A percentile compares a stretch with the other conserved stretches of the same genome.
Evolutionary conservation across 2,113 vertebrate genomes (phyloP).

Genomic region (Catharus minimus): DNA sequence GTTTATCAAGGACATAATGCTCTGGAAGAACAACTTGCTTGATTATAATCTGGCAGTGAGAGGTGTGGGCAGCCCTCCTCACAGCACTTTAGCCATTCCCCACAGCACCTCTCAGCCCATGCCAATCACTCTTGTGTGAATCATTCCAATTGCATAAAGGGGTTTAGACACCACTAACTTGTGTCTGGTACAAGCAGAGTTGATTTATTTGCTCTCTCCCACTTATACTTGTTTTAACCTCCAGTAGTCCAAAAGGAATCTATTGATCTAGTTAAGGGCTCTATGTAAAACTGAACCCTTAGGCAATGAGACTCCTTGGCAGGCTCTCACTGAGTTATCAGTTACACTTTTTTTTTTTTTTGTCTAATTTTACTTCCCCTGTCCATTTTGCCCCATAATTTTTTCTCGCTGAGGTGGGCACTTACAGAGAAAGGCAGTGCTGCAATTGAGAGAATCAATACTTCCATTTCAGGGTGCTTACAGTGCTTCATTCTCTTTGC

Average conservation of each 20-base stretch:
- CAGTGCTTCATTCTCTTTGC: slow-evolving; percentile 6
- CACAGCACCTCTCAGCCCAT: background rate
- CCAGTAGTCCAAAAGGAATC: background rate
- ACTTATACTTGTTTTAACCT: background rate
- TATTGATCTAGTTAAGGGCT: background rate
- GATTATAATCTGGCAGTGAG: background rate
- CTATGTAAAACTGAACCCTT: background rate
- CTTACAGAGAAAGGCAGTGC: slow-evolving; percentile 7
- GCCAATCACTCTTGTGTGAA: background rate
- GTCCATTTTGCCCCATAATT: slow-evolving; percentile 18
- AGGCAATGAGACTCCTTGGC: background rate
- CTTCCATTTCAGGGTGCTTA: background rate
- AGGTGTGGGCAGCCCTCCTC: background rate
- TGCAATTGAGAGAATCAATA: slow-evolving; percentile 54
- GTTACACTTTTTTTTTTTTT: background rate
- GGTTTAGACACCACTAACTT: background rate
- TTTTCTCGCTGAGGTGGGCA: slow-evolving; percentile 50
- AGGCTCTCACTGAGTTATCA: background rate
- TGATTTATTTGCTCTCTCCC: background rate
- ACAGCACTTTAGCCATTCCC: background rate
- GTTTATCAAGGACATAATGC: slow-evolving; percentile 24
- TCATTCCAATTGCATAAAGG: background rate
- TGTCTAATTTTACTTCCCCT: slow-evolving; percentile 20
- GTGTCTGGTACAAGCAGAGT: background rate
- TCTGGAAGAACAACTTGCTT: background rate